Conservation (phyloP, 2,113 vertebrate species). For the Microtus pennsylvanicus region DNA sequence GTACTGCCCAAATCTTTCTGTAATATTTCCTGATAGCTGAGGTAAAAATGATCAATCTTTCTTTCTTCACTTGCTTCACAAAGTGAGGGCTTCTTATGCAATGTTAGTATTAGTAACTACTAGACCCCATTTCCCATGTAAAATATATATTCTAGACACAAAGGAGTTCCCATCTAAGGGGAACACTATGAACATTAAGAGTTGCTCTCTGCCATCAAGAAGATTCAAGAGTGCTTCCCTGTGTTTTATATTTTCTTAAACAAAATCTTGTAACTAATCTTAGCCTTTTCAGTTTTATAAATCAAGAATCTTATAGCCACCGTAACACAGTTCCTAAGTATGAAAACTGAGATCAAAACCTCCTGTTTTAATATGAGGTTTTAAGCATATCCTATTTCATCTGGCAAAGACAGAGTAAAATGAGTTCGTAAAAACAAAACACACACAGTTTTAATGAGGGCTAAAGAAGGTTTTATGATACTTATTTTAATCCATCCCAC, state of each 20-base stretch:
- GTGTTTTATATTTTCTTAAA: neutral
- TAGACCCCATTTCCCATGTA: neutral
- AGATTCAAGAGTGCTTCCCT: neutral
- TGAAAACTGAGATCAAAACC: neutral
- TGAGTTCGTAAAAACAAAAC: neutral
- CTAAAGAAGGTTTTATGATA: constrained; percentile 6
- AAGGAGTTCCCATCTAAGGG: neutral
- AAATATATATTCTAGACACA: neutral
- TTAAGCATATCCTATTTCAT: neutral
- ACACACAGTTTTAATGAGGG: neutral
- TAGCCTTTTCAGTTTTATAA: neutral
- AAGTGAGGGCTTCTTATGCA: neutral
- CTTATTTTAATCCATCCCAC: neutral
- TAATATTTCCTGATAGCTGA: neutral
- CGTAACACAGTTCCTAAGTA: neutral
- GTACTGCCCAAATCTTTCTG: neutral
- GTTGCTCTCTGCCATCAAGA: neutral
- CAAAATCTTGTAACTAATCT: neutral
- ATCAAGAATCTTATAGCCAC: neutral
- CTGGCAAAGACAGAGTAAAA: neutral
- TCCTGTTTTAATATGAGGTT: neutral
- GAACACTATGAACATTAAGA: neutral
- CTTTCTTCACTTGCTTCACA: neutral
- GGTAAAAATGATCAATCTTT: neutral
- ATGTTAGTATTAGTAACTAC: neutral